Evolutionary conservation across 35 echinoderm and acorn worm species (phyloP).

Genomic region (Heliocidaris erythrogramma): DNA sequence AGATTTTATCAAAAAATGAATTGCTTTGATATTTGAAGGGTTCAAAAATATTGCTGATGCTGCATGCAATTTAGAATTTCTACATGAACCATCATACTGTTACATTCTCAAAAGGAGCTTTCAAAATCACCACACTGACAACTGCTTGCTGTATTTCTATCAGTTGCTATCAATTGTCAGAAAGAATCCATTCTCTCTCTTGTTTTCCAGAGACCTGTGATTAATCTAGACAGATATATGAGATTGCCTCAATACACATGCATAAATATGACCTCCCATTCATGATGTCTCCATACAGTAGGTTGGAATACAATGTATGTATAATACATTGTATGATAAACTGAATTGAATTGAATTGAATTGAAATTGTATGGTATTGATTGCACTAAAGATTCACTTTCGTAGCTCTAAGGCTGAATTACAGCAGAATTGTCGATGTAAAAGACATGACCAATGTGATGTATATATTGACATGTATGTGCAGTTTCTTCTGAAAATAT

Average conservation of each 20-base stretch:
- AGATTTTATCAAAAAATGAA: no score
- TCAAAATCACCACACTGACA: not conserved
- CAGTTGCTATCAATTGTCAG: not conserved
- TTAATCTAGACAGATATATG: conserved; percentile 3
- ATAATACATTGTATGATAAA: not conserved
- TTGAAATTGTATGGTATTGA: no score
- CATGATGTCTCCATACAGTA: not conserved
- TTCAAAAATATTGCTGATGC: no score
- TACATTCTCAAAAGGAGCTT: conserved; percentile 1
- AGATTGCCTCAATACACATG: not conserved
- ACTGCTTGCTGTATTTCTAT: not conserved
- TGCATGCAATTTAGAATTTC: not conserved
- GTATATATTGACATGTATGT: not conserved
- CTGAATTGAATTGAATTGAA: not conserved
- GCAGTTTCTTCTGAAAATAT: no score
- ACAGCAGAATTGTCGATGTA: not conserved
- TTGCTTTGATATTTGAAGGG: no score
- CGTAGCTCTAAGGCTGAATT: not conserved
- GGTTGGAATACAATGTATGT: not conserved
- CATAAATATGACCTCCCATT: not conserved
- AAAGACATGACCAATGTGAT: not conserved
- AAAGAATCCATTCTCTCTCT: not conserved
- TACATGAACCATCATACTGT: not conserved
- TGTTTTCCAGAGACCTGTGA: not conserved
- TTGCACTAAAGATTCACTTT: no score